phyloP scores from a whole-genome alignment of 2,113 vertebrate species.

The Micronycteris hirsuta region DNA sequence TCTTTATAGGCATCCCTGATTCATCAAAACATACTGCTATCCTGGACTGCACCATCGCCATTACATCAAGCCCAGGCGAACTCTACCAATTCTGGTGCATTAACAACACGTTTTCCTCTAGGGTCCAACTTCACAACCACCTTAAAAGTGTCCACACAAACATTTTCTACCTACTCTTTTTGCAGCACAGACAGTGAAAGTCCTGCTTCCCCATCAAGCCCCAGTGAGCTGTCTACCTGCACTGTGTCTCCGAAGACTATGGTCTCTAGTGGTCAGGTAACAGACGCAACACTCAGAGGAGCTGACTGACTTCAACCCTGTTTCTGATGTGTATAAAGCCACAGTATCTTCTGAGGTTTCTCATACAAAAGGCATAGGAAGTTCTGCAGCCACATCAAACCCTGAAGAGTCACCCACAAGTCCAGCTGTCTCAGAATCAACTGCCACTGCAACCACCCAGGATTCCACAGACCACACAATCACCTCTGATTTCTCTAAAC shows the following conservation, averaged over 20 bases:
- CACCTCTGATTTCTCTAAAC: too few species aligned
- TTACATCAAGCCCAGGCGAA: neutral
- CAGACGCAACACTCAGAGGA: neutral
- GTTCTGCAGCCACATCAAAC: too few species aligned
- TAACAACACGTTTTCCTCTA: neutral
- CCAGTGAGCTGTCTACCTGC: neutral
- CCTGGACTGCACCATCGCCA: too few species aligned
- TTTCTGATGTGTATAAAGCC: neutral
- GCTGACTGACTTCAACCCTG: neutral
- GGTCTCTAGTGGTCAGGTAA: neutral
- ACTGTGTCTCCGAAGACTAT: neutral
- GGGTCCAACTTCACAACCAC: neutral
- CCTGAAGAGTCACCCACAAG: too few species aligned
- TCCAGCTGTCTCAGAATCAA: too few species aligned
- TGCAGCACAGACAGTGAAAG: neutral
- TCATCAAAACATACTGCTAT: neutral
- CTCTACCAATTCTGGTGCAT: neutral
- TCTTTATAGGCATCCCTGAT: neutral
- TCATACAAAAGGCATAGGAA: too few species aligned
- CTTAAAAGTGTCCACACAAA: neutral
- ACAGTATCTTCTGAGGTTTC: too few species aligned
- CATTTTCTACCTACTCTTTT: neutral
- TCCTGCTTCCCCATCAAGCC: neutral
- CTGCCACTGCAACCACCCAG: too few species aligned
- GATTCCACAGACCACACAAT: too few species aligned